Evolutionary conservation across 2,888 invertebrate genomes (phyloP), one percentile per base, ranked within the genome.

Genomic region (Apamea monoglypha): DNA sequence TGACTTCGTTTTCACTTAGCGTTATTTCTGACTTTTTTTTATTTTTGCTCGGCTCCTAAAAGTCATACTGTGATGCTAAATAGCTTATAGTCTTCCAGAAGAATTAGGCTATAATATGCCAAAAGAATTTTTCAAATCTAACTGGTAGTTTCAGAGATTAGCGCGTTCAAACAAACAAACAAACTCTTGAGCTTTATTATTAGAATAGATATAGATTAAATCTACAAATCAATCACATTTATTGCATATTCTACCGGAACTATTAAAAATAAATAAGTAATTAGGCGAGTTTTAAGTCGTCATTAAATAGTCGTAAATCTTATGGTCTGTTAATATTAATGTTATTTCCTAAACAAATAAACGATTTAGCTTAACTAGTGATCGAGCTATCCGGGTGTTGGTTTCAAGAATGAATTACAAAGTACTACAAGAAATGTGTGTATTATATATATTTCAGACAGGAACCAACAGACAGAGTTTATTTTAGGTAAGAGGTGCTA

Each of bases 271-370:
- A 44, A 76, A 66, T 64, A 40, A 67, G 36, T 72, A 70, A 63
- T 75, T n/a, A 44, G n/a, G 10, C 10, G 66, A 76, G 64, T 68
- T 77, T 67, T 70, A 74, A 79, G 53, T 67, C 66, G 56, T 80
- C 68, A 81, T 88, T 71, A 81, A 83, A 85, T 4, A 56, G 40
- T 82, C 75, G 59, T 88, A 74, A 88, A 84, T 78, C 61, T 69
- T 69, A 47, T 50, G 61, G 67, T 71, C 74, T 76, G 67, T 70
- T 61, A 64, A 73, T 75, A 0, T 68, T 61, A 76, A 78, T 85
- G 76, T 21, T 74, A 78, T 86, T 79, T 85, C 79, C 82, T 74
- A 40, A 61, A 76, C n/a, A 71, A 71, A 85, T 74, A 76, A 85
- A 75, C 25, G 25, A 40, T 66, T 71, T 32, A 2, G 4, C 4